Evolutionary conservation across 2,113 vertebrate genomes (phyloP).

Genomic region (Nannospalax galili): DNA sequence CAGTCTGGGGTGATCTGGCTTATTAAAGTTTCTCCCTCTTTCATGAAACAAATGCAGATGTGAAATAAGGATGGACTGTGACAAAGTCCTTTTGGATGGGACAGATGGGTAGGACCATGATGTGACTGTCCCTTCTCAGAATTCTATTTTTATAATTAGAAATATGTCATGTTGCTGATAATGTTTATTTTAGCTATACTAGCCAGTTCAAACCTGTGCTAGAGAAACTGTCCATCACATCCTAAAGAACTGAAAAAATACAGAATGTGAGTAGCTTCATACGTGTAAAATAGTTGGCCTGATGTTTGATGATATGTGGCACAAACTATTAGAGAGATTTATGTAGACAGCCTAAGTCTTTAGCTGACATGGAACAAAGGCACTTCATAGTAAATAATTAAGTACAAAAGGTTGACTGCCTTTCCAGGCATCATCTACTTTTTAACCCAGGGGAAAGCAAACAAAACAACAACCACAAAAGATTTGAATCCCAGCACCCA

Average conservation of each 20-base stretch:
- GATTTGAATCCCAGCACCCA: not conserved
- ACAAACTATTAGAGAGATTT: slow-evolving; percentile 41
- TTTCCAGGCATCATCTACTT: not conserved
- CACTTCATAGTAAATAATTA: slow-evolving; percentile 54
- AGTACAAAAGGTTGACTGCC: not conserved
- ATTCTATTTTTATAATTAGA: not conserved
- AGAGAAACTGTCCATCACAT: not conserved
- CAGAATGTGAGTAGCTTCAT: not conserved
- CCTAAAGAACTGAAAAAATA: not conserved
- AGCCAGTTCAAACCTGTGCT: not conserved
- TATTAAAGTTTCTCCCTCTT: not conserved
- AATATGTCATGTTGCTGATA: too few relatives aligned
- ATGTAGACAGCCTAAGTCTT: not conserved
- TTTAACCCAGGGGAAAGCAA: not conserved
- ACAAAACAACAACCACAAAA: too few relatives aligned
- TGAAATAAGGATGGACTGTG: not conserved
- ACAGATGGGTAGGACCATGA: not conserved
- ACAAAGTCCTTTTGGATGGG: not conserved
- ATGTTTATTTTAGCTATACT: not conserved
- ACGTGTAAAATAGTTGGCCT: slow-evolving; percentile 5
- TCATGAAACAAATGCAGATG: slow-evolving; percentile 11
- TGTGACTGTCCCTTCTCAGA: not conserved
- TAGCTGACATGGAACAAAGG: not conserved
- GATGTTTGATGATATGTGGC: slow-evolving; percentile 1
- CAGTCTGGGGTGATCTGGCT: not conserved